A percentile compares a stretch with the other conserved stretches of the same genome.
These are phyloP conservation scores for Notiomystis cincta DNA, from an alignment of 2,113 vertebrate species.

Conservation along the genomic window DNA sequence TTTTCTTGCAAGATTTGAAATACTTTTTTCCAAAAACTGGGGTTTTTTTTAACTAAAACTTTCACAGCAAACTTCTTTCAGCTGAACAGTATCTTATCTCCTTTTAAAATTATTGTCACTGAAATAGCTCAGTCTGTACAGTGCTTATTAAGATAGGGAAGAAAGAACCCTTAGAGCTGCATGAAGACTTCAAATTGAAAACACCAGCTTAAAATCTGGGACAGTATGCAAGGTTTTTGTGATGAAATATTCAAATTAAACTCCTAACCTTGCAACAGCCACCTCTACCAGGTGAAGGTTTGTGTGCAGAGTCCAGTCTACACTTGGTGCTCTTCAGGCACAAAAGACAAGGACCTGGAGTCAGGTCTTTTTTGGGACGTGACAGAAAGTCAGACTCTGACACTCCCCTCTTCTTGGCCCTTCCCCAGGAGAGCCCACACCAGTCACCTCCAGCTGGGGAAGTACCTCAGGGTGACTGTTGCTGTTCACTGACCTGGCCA, in stretches of 20 bases:
- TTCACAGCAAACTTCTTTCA: background rate
- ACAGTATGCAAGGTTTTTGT: background rate
- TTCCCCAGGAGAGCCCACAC: background rate
- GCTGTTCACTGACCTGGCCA: conserved; percentile 72
- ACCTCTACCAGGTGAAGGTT: background rate
- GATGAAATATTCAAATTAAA: background rate
- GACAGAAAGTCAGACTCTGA: background rate
- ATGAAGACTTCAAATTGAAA: background rate
- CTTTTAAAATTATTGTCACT: background rate
- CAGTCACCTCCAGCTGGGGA: background rate
- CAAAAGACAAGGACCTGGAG: background rate
- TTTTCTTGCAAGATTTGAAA: background rate
- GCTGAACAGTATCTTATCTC: background rate
- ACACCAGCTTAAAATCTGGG: background rate
- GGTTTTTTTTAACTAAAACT: background rate
- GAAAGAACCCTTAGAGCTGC: background rate
- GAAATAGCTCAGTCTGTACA: background rate
- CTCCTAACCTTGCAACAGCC: background rate
- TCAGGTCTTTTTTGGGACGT: background rate
- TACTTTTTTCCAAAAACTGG: background rate
- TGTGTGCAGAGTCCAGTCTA: background rate
- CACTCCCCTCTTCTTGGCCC: background rate
- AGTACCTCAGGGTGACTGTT: background rate
- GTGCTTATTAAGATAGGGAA: background rate
- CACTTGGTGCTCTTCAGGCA: background rate